Evolutionary conservation across 2,888 invertebrate genomes (phyloP), one percentile per base, ranked within the genome.

Genomic region (Leucophora obtusa): DNA sequence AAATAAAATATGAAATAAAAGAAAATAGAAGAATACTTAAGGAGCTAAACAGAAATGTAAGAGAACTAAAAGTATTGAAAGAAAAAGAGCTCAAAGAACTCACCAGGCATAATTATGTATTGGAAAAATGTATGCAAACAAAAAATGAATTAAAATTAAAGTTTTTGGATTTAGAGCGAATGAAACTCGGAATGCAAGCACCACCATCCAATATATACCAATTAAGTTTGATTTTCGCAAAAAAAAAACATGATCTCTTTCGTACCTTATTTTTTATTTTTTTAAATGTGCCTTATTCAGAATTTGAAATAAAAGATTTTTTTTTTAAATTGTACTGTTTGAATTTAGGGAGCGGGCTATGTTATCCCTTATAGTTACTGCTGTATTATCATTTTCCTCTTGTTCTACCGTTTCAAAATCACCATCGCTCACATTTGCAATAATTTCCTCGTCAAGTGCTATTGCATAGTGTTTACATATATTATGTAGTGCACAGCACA

Each of bases 11-110:
- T n/a, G n/a, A n/a, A n/a, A n/a, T n/a, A n/a, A n/a, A n/a, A n/a
- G n/a, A n/a, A n/a, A n/a, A 54, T 9, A 54, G 53, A 65, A 65
- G 15, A 18, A 47, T 47, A n/a, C 54, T 54, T 15, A 66, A 53
- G 10, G 21, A 66, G 54, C 53, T 66, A 38, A 7, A 14, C 28
- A 1, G n/a, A 54, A 38, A 35, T 38, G 38, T 66, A n/a, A 54
- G 33, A 63, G 17, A 63, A 53, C 18, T 38, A 53, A 18, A 21
- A 21, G 54, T n/a, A n/a, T n/a, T n/a, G n/a, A n/a, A n/a, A n/a
- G n/a, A n/a, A n/a, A n/a, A n/a, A n/a, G n/a, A n/a, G 21, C n/a
- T 66, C 18, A 17, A 51, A 35, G 53, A 53, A 35, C 6, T 53
- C 6, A 65, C n/a, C 1, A 63, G 62, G 28, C 50, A 50, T 7